Percentiles rank a stretch among this genome's conserved stretches.
Conservation (phyloP, 2,888 invertebrate species). For the Thera britannica region DNA sequence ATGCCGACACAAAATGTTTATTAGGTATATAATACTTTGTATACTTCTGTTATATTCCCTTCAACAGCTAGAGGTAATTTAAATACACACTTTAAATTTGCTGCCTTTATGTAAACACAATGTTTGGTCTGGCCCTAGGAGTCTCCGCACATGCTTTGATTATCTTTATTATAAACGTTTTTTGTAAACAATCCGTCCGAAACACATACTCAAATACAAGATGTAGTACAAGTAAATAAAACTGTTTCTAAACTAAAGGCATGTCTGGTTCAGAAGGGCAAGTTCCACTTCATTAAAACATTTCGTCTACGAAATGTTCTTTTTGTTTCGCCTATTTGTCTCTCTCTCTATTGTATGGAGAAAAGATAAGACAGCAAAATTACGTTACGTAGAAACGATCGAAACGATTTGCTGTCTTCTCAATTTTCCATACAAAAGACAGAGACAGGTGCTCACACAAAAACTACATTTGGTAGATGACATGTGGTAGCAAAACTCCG, state of each 20-base stretch:
- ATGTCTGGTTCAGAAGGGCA: too few species aligned
- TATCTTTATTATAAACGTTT: conserved; percentile 15
- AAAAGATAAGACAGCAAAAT: too few species aligned
- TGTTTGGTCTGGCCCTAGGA: conserved; percentile 26
- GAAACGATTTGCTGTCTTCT: too few species aligned
- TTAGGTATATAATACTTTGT: conserved; percentile 22
- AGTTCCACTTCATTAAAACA: too few species aligned
- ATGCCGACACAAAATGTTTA: conserved; percentile 13
- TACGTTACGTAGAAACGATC: too few species aligned
- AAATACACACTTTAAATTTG: conserved; percentile 12
- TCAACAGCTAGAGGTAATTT: conserved; percentile 50
- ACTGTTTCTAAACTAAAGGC: neutral
- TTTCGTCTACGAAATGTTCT: too few species aligned
- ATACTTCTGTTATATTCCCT: conserved; percentile 47
- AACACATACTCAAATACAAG: conserved; percentile 3
- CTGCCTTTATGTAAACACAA: conserved; percentile 28
- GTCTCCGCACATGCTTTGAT: conserved; percentile 5
- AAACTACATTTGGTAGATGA: too few species aligned
- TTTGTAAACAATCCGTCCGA: conserved; percentile 10
- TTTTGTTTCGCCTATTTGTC: too few species aligned
- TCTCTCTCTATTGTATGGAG: too few species aligned
- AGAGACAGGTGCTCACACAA: too few species aligned
- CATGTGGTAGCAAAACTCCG: too few species aligned
- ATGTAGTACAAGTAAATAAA: neutral
- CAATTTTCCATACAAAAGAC: too few species aligned